These are phyloP conservation scores for Barbus barbus DNA, from an alignment of 2,113 vertebrate genomes.

Conservation along the genomic window DNA sequence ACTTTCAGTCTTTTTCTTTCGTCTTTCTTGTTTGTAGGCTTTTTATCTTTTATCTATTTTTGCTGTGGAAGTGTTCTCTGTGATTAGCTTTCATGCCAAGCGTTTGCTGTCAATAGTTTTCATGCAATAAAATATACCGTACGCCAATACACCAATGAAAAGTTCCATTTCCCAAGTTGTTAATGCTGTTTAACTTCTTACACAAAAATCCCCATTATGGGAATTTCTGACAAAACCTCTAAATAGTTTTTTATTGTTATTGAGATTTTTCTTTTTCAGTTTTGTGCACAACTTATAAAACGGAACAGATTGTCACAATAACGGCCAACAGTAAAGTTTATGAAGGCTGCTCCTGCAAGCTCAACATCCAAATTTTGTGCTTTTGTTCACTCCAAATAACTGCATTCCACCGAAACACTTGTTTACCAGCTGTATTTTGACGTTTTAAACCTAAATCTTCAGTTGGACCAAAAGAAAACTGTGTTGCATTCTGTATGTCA, in stretches of 20 bases:
- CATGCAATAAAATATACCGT: background rate
- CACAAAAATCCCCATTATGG: background rate
- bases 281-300: background rate
- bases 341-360: background rate
- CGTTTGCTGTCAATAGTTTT: background rate
- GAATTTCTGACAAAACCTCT: background rate
- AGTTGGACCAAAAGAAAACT: background rate
- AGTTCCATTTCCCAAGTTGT: background rate
- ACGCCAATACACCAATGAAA: background rate
- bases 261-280: too few relatives aligned
- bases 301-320: background rate
- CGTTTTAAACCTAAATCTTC: background rate
- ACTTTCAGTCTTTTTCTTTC: background rate
- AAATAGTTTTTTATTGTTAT: background rate
- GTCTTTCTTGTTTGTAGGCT: background rate
- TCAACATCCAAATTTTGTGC: background rate
- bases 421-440: background rate
- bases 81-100: too few relatives aligned
- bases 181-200: background rate
- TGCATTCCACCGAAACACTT: background rate
- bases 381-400: background rate
- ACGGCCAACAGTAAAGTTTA: background rate
- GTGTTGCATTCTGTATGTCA: background rate
- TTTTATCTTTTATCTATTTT: background rate
- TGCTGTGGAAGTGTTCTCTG: background rate